Base-by-base conservation (phyloP, 2,113 vertebrate species). In the Microcebus ravelobensis region DNA sequence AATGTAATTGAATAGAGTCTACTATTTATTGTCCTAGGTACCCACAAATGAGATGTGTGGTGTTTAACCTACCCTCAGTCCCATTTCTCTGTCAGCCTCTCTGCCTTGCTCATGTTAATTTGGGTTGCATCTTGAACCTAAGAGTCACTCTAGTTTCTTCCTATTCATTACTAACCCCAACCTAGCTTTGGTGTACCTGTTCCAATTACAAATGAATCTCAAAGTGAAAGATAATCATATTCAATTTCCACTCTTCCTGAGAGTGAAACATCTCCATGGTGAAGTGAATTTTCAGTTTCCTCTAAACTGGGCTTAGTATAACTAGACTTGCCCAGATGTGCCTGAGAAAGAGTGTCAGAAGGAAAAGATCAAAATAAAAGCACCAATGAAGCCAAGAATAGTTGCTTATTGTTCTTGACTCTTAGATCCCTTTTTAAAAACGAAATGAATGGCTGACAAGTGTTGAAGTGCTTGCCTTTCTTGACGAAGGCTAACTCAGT, bases 121-220 rank as follows among this genome's bases (percentile, higher is more conserved):
- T 92, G 92, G 96, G 87, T 86, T 34, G 20, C 27, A 84, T 95
- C 34, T 85, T 94, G 92, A 80, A 55, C 87, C 90, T 73, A 90
- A 61, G 8, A 87, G 65, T 97, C 71, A 81, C 73, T 97, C 27
- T 20, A 50, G 76, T 94, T 98, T 79, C 91, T 88, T 20, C 39
- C 39, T 42, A 17, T 82, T 93, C 68, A 57, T 96, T 96, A 79
- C 48, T 79, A 82, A 86, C 79, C 36, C 8, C 34, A 85, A 89
- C 21, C n/a, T 96, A 31, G 4, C 61, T 96, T 92, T 84, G 77
- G 94, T 65, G 76, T 23, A 97, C 31, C 90, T 95, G 73, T 42
- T 95, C 50, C 18, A 93, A 74, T 94, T 97, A 87, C 52, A 97
- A 96, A 93, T 85, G 89, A 90, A 97, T 93, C 91, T 83, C 76